Evolutionary conservation across 2,888 invertebrate genomes (phyloP).

Genomic region (Lacanobia oleracea): DNA sequence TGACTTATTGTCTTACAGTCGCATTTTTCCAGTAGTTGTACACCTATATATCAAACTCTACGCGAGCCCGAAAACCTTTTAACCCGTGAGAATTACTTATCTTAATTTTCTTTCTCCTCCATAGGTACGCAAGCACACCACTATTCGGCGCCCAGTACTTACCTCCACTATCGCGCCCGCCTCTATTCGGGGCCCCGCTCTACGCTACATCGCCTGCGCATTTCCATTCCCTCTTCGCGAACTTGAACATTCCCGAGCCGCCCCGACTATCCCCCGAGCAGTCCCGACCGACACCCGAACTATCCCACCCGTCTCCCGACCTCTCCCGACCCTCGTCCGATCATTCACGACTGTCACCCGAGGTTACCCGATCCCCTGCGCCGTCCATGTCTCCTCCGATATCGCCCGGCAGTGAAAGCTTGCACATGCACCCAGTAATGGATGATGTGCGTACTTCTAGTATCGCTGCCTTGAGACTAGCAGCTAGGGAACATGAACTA

Average conservation of each 20-base stretch:
- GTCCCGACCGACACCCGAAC: slow-evolving; percentile 75
- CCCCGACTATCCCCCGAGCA: slow-evolving; percentile 84
- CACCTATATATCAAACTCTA: too few species aligned
- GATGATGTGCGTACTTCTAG: slow-evolving; percentile 95
- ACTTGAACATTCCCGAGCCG: slow-evolving; percentile 91
- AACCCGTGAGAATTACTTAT: too few species aligned
- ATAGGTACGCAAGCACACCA: slow-evolving; percentile 86
- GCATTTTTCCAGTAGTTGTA: too few species aligned
- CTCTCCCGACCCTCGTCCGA: slow-evolving; percentile 72
- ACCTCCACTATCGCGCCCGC: slow-evolving; percentile 82
- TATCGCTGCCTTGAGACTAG: slow-evolving; percentile 95
- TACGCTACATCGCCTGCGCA: slow-evolving; percentile 90
- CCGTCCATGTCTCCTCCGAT: slow-evolving; percentile 90
- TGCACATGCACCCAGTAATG: slow-evolving; percentile 85
- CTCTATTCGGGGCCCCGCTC: slow-evolving; percentile 84
- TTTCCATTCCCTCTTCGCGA: slow-evolving; percentile 96
- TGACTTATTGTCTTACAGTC: too few species aligned
- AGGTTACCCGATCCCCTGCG: slow-evolving; percentile 78
- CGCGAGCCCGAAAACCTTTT: too few species aligned
- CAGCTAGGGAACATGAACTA: slow-evolving; percentile 97
- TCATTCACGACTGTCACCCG: slow-evolving; percentile 74
- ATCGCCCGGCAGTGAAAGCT: slow-evolving; percentile 87
- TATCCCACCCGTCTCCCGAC: slow-evolving; percentile 77
- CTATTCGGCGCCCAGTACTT: slow-evolving; percentile 86
- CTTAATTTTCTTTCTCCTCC: slow-evolving; percentile 29